A percentile compares a stretch with the other conserved stretches of the same genome.
Evolutionary conservation across 2,888 invertebrate genomes (phyloP).

Genomic region (Apantesis nais): DNA sequence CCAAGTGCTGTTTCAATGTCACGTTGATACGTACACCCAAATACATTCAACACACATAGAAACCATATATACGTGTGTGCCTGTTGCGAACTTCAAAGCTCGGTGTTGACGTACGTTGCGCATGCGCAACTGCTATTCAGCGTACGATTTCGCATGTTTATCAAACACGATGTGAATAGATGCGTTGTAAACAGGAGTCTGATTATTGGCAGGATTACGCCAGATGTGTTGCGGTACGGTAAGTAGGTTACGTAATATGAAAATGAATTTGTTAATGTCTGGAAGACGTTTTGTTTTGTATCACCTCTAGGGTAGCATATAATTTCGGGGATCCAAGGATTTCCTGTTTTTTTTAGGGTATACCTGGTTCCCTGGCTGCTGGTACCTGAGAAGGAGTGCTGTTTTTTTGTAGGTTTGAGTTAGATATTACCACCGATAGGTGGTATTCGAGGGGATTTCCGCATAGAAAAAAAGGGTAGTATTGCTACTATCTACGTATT

Average conservation of each 20-base stretch:
- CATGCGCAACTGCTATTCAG: conserved; percentile 39
- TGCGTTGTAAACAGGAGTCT: conserved; percentile 29
- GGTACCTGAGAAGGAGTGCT: too few relatives aligned
- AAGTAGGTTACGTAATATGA: conserved; percentile 4
- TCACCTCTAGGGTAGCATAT: neutral
- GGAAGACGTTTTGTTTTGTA: neutral
- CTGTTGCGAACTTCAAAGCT: conserved; percentile 52
- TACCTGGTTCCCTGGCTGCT: too few relatives aligned
- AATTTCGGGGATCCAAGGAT: too few relatives aligned
- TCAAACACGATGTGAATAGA: conserved; percentile 30
- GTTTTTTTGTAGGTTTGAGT: too few relatives aligned
- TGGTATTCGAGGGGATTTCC: too few relatives aligned
- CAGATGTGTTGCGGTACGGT: conserved; percentile 5
- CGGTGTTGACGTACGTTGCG: conserved; percentile 48
- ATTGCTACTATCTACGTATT: too few relatives aligned
- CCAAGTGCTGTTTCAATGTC: neutral
- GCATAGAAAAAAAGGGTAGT: too few relatives aligned
- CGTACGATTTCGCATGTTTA: conserved; percentile 35
- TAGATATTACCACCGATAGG: too few relatives aligned
- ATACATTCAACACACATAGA: neutral
- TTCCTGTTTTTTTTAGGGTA: too few relatives aligned
- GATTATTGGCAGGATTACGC: conserved; percentile 12
- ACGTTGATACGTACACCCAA: neutral
- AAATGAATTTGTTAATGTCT: neutral
- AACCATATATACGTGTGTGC: conserved; percentile 16